Conservation (phyloP, 2,113 vertebrate genomes). For the Malurus elegans region DNA sequence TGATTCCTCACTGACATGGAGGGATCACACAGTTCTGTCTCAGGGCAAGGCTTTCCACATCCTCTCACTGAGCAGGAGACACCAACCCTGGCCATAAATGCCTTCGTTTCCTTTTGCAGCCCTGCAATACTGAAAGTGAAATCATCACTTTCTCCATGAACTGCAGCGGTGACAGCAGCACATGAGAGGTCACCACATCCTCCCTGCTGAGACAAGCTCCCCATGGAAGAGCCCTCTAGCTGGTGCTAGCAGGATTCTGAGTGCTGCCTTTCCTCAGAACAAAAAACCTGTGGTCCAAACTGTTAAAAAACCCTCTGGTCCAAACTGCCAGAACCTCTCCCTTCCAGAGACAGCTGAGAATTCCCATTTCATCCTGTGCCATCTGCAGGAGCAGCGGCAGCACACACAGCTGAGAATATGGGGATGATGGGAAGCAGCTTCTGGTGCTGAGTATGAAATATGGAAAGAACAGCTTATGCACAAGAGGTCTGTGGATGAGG, state of each 20-base stretch:
- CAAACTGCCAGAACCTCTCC: not conserved
- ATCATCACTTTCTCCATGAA: not conserved
- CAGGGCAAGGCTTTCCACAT: not conserved
- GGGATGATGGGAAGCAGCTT: not conserved
- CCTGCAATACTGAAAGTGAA: not conserved
- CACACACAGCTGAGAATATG: rapidly evolving
- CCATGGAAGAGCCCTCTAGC: not conserved
- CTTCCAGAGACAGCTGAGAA: not conserved
- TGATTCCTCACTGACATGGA: not conserved
- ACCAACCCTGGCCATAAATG: not conserved
- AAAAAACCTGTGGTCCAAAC: not conserved
- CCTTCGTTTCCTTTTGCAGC: not conserved
- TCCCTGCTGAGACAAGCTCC: not conserved
- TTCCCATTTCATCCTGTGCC: not conserved
- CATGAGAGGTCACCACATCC: not conserved
- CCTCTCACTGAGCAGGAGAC: not conserved
- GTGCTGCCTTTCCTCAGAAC: not conserved
- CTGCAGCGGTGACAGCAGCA: not conserved
- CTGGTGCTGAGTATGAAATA: not conserved
- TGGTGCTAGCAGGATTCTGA: not conserved
- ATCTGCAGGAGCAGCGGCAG: not conserved
- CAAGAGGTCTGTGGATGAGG: not conserved
- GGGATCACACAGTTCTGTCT: not conserved
- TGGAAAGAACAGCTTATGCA: not conserved
- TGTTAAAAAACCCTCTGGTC: not conserved